phyloP scores from a whole-genome alignment of 2,797 vertebrate genomes.

The Phoebastria nigripes region DNA sequence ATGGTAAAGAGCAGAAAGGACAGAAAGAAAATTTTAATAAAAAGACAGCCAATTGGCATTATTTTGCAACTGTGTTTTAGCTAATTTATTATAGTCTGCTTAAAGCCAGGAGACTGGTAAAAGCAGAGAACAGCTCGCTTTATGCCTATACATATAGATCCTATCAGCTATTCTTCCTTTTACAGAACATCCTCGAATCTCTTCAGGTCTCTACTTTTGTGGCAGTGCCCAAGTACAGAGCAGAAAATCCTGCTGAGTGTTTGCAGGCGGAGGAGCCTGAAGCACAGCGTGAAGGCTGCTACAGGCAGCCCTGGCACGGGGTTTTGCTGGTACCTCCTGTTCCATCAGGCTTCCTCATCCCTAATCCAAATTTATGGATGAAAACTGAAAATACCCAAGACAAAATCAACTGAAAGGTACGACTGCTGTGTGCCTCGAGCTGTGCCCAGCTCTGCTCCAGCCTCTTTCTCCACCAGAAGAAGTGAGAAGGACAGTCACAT shows the following conservation, averaged over 20 bases:
- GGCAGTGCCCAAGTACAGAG: not conserved
- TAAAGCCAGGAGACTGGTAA: not conserved
- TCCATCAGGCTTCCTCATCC: not conserved
- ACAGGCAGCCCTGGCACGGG: accelerated
- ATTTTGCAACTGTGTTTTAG: not conserved
- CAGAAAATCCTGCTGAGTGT: accelerated
- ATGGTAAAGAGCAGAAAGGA: not conserved
- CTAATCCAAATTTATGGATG: accelerated
- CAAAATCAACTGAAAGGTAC: accelerated
- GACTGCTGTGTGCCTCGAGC: accelerated
- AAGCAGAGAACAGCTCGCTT: not conserved
- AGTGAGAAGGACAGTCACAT: accelerated
- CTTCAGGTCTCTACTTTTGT: accelerated
- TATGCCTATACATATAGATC: accelerated
- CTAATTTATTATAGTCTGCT: accelerated
- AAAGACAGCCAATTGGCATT: accelerated
- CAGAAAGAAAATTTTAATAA: too few relatives aligned
- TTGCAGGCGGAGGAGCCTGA: not conserved
- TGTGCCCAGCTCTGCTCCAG: not conserved
- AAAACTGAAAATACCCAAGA: not conserved
- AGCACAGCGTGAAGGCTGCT: not conserved
- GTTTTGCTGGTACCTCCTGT: not conserved
- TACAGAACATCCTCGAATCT: accelerated
- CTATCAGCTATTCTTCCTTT: not conserved
- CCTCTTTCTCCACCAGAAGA: not conserved